phyloP scores from a whole-genome alignment of 2,113 vertebrate genomes.

The Dromaius novaehollandiae region DNA sequence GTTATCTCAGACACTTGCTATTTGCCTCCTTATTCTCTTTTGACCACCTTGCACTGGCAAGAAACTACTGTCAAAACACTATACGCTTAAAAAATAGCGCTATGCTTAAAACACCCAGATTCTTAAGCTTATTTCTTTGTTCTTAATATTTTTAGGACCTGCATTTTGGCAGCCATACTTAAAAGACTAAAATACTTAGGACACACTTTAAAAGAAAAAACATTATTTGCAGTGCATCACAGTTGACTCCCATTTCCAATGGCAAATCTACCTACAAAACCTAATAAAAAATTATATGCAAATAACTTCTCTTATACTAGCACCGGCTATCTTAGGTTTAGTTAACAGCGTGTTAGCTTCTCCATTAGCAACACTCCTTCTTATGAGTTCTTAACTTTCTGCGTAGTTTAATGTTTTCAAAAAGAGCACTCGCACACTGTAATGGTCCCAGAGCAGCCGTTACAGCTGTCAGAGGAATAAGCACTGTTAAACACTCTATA shows the following conservation, averaged over 20 bases:
- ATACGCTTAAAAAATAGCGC: not conserved
- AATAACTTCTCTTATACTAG: not conserved
- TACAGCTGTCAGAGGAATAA: not conserved
- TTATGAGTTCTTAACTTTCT: not conserved
- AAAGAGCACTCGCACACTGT: not conserved
- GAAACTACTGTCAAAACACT: not conserved
- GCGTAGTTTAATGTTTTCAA: not conserved
- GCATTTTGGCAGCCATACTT: not conserved
- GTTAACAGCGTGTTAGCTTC: not conserved
- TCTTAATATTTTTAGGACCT: not conserved
- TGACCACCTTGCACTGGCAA: not conserved
- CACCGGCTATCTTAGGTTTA: not conserved
- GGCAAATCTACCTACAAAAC: not conserved
- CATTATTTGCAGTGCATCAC: not conserved
- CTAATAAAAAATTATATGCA: not conserved
- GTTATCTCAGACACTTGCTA: not conserved
- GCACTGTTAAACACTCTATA: not conserved
- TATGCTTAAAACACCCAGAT: not conserved
- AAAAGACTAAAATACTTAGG: not conserved
- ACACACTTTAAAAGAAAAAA: not conserved
- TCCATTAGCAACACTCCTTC: not conserved
- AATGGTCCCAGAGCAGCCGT: slow-evolving; percentile 7
- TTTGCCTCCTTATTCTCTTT: not conserved
- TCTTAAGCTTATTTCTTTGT: not conserved
- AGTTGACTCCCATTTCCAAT: not conserved